Evolutionary conservation across 2,113 vertebrate species (phyloP).

Genomic region (Ptilorrhoa leucosticta): DNA sequence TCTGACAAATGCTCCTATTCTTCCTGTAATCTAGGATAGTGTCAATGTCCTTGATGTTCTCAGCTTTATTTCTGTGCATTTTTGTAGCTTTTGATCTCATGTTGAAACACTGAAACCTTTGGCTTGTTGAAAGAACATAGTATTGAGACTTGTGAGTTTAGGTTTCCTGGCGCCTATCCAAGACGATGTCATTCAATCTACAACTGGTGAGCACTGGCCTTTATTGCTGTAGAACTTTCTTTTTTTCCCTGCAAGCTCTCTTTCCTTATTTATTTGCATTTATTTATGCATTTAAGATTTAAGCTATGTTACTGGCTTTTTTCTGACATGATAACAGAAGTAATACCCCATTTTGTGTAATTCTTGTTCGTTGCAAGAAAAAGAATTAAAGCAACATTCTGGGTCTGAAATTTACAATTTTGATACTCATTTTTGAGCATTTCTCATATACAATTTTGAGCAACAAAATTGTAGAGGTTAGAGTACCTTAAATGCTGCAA

Average conservation of each 20-base stretch:
- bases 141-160: background rate
- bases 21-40: background rate
- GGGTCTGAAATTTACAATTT: background rate
- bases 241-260: background rate
- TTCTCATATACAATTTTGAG: too few relatives aligned
- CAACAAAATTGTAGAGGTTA: background rate
- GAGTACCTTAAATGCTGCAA: background rate
- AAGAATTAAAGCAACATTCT: background rate
- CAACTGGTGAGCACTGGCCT: fast-evolving
- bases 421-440: too few relatives aligned
- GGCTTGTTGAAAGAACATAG: background rate
- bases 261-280: background rate
- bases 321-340: background rate
- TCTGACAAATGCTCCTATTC: background rate
- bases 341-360: background rate
- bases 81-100: background rate
- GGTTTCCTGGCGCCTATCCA: background rate
- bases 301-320: background rate
- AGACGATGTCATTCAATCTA: background rate
- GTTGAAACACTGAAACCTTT: background rate
- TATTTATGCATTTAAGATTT: background rate
- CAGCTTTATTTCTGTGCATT: background rate
- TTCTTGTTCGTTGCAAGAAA: background rate
- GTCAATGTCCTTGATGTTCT: background rate
- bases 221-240: background rate